A percentile compares a stretch with the other conserved stretches of the same genome.
Evolutionary conservation across 1,140 invertebrate species (phyloP).

Genomic region (Dryas iulia): DNA sequence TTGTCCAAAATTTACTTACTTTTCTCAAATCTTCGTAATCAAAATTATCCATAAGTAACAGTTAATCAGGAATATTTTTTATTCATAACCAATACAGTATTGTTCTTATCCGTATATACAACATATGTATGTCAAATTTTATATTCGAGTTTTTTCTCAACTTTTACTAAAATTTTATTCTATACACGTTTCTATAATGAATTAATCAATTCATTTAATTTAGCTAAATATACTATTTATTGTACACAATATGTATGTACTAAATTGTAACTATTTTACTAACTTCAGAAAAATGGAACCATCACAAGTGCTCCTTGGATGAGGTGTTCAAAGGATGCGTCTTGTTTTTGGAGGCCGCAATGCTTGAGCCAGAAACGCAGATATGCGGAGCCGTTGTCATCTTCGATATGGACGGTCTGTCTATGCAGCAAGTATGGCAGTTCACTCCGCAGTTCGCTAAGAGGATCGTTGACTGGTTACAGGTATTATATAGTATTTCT

Average conservation of each 20-base stretch:
- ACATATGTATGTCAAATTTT: no score
- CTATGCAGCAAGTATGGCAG: slow-evolving; percentile 89
- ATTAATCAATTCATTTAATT: no score
- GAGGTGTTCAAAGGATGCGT: slow-evolving; percentile 92
- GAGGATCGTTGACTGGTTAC: slow-evolving; percentile 90
- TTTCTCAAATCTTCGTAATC: no score
- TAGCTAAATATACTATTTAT: no score
- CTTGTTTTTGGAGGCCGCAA: slow-evolving; percentile 88
- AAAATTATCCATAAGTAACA: no score
- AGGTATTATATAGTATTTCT: slow-evolving; percentile 70
- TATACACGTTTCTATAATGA: no score
- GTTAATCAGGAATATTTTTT: no score
- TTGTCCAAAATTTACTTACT: no score
- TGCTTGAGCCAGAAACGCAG: slow-evolving; percentile 87
- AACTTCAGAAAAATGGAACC: slow-evolving; percentile 91
- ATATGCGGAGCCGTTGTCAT: slow-evolving; percentile 85
- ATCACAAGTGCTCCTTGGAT: slow-evolving; percentile 87
- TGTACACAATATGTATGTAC: neutral
- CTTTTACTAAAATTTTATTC: neutral
- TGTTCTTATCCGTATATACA: no score
- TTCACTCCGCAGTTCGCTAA: slow-evolving; percentile 91
- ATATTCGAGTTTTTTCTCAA: no score
- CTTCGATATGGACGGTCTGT: slow-evolving; percentile 92
- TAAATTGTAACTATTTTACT: no score
- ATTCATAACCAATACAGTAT: no score